Conservation (phyloP, 30 jellyfish, hydroid and myxozoan species). For the Turritopsis rubra region DNA sequence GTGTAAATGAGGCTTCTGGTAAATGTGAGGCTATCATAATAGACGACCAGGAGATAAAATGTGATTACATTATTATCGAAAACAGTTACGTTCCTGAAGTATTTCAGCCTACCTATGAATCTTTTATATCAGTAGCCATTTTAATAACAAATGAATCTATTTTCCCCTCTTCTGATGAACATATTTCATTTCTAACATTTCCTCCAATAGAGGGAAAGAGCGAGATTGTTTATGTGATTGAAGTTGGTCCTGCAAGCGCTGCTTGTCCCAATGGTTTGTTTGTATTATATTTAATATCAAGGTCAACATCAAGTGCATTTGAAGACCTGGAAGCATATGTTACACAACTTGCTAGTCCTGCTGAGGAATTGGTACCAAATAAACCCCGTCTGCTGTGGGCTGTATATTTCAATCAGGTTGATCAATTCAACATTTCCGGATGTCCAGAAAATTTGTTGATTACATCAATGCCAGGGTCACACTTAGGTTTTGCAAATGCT, state of each 20-base stretch:
- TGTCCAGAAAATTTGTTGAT: constrained; percentile 44
- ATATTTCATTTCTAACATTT: constrained; percentile 49
- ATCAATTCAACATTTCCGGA: neutral
- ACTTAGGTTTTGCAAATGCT: constrained; percentile 30
- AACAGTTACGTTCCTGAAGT: constrained; percentile 40
- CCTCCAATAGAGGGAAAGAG: constrained; percentile 48
- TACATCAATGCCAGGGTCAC: constrained; percentile 42
- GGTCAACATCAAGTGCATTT: constrained; percentile 38
- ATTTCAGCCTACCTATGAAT: constrained; percentile 1
- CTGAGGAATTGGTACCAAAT: neutral
- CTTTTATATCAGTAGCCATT: constrained; percentile 56
- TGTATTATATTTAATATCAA: constrained; percentile 52
- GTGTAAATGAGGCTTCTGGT: constrained; percentile 28
- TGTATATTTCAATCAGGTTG: constrained; percentile 41
- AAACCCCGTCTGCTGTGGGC: constrained; percentile 59
- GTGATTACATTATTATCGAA: constrained; percentile 56
- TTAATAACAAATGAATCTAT: constrained; percentile 50
- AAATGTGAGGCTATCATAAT: constrained; percentile 34
- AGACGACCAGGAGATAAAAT: constrained; percentile 38
- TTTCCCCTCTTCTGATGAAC: constrained; percentile 49
- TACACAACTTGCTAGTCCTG: constrained; percentile 30
- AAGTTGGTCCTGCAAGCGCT: constrained; percentile 75
- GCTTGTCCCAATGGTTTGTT: constrained; percentile 81
- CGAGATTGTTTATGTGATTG: constrained; percentile 51
- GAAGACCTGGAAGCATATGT: constrained; percentile 51